Evolutionary conservation across 2,113 vertebrate genomes (phyloP).

Genomic region (Alectura lathami): DNA sequence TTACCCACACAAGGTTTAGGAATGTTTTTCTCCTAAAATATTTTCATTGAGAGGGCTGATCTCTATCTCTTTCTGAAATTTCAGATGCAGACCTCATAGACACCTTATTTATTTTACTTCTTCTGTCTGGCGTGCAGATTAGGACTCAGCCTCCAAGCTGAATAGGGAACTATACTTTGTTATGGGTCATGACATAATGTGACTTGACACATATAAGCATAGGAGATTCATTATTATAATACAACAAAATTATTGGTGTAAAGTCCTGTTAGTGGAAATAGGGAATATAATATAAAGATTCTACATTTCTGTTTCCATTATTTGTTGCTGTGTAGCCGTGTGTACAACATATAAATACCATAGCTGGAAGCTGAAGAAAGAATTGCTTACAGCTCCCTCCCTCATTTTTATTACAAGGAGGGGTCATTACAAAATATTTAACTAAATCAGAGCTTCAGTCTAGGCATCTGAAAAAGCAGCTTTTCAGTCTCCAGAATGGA

Average conservation of each 20-base stretch:
- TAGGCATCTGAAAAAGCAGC: background rate
- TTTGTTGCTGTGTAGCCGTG: background rate
- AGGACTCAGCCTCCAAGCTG: background rate
- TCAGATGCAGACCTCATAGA: background rate
- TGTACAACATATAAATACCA: fast-evolving
- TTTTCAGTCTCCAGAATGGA: background rate
- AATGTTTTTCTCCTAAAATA: background rate
- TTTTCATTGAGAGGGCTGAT: background rate
- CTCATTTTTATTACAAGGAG: background rate
- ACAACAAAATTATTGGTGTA: background rate
- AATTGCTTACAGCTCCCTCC: fast-evolving
- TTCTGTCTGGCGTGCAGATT: background rate
- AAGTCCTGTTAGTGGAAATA: background rate
- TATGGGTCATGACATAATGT: background rate
- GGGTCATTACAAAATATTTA: background rate
- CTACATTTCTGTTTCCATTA: background rate
- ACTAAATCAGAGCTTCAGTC: background rate
- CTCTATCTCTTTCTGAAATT: background rate
- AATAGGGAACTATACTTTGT: background rate
- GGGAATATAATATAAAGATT: background rate
- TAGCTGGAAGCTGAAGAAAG: background rate
- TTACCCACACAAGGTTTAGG: background rate
- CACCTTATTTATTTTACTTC: background rate
- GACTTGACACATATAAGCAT: background rate
- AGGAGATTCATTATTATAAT: background rate